Evolutionary conservation across 2,888 invertebrate species (phyloP).

Genomic region (Liodrosophila aerea): DNA sequence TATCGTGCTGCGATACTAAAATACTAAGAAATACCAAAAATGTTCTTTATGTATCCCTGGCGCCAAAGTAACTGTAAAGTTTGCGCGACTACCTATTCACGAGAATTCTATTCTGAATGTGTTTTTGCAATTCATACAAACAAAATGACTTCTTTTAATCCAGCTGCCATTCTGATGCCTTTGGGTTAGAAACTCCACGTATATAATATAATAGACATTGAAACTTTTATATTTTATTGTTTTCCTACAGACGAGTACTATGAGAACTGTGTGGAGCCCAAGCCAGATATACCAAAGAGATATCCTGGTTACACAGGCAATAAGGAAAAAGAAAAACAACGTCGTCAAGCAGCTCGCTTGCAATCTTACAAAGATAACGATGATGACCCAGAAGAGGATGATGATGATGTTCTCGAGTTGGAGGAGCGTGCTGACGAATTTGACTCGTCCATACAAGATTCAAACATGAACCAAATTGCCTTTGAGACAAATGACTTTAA

Average conservation of each 20-base stretch:
- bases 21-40: too few relatives aligned
- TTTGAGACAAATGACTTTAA: slow-evolving; percentile 54
- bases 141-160: slow-evolving; percentile 21
- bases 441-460: not conserved
- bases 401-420: slow-evolving; percentile 24
- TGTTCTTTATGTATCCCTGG: too few relatives aligned
- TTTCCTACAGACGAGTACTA: slow-evolving; percentile 48
- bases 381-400: slow-evolving; percentile 20
- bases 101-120: too few relatives aligned
- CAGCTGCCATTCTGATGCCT: slow-evolving; percentile 3
- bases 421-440: slow-evolving; percentile 9
- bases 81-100: too few relatives aligned
- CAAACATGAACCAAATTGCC: slow-evolving; percentile 30
- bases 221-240: too few relatives aligned
- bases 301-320: slow-evolving; percentile 12
- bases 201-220: too few relatives aligned
- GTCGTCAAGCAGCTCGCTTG: slow-evolving; percentile 48
- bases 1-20: too few relatives aligned
- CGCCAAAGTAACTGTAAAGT: not conserved
- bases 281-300: slow-evolving; percentile 30
- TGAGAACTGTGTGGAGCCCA: slow-evolving; percentile 29
- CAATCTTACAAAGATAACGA: slow-evolving; percentile 36
- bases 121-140: not conserved
- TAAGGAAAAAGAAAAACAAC: not conserved
- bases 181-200: slow-evolving; percentile 29